These are phyloP conservation scores for Aegypius monachus DNA, from an alignment of 2,113 vertebrate species.

Conservation along the genomic window DNA sequence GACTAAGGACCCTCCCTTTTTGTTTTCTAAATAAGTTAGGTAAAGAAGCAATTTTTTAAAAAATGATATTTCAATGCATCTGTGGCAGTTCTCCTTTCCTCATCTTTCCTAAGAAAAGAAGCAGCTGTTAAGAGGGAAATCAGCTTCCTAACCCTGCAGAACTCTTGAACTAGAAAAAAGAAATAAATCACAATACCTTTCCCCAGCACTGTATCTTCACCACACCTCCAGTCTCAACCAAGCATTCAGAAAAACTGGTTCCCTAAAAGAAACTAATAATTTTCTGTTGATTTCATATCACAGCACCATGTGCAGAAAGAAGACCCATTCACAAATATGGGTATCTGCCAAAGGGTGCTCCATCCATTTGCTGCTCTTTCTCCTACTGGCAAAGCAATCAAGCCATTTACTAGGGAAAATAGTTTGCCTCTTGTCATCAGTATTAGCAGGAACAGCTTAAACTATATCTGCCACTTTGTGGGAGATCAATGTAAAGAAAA, in stretches of 20 bases:
- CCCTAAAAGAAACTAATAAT: neutral
- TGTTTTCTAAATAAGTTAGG: neutral
- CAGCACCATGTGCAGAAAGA: neutral
- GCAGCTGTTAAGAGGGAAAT: neutral
- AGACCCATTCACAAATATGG: neutral
- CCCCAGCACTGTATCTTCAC: neutral
- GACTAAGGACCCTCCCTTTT: neutral
- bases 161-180: neutral
- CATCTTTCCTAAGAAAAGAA: neutral
- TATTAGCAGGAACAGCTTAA: neutral
- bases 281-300: neutral
- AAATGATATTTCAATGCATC: neutral
- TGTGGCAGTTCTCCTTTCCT: neutral
- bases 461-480: neutral
- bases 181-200: neutral
- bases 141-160: neutral
- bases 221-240: neutral
- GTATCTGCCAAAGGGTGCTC: neutral
- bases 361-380: neutral
- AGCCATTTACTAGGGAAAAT: neutral
- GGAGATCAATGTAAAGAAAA: neutral
- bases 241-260: neutral
- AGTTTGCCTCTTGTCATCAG: neutral
- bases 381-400: neutral
- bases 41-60: neutral